A percentile compares a stretch with the other conserved stretches of the same genome.
phyloP scores from a whole-genome alignment of 2,888 invertebrate genomes.

The Parnassius mnemosyne region DNA sequence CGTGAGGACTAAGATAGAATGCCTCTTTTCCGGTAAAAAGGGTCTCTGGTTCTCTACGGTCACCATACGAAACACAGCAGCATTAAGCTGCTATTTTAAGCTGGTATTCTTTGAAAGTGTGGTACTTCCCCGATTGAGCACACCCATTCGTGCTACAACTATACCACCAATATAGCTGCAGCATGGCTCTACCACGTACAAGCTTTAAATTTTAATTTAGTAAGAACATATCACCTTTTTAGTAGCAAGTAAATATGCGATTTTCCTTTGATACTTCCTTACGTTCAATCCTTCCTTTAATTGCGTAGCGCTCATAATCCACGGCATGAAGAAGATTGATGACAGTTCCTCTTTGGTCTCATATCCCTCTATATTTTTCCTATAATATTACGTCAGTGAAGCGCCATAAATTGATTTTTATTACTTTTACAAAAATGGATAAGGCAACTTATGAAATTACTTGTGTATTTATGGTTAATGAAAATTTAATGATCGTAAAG shows the following conservation, averaged over 20 bases:
- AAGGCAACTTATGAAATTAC: constrained; percentile 13
- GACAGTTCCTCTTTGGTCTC: constrained; percentile 1
- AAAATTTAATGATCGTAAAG: constrained; percentile 21
- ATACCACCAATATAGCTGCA: no score
- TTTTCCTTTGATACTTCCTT: constrained; percentile 1
- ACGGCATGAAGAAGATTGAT: constrained; percentile 18
- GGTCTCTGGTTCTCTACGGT: no score
- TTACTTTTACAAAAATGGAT: constrained; percentile 12
- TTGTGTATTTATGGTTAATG: constrained; percentile 19
- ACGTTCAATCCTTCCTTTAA: constrained; percentile 1
- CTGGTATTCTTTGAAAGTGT: no score
- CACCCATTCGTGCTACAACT: no score
- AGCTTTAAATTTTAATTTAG: no score
- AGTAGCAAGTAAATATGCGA: background rate
- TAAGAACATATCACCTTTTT: background rate
- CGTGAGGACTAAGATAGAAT: no score
- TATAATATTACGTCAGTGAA: background rate
- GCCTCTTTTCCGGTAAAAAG: no score
- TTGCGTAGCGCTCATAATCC: constrained; percentile 11
- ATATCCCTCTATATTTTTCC: background rate
- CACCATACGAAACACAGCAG: no score
- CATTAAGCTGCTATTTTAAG: no score
- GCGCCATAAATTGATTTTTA: constrained; percentile 21
- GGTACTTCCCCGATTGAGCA: no score
- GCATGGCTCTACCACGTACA: no score